Base-by-base conservation (phyloP, 2,888 invertebrate species). In the Drosophila yooni region DNA sequence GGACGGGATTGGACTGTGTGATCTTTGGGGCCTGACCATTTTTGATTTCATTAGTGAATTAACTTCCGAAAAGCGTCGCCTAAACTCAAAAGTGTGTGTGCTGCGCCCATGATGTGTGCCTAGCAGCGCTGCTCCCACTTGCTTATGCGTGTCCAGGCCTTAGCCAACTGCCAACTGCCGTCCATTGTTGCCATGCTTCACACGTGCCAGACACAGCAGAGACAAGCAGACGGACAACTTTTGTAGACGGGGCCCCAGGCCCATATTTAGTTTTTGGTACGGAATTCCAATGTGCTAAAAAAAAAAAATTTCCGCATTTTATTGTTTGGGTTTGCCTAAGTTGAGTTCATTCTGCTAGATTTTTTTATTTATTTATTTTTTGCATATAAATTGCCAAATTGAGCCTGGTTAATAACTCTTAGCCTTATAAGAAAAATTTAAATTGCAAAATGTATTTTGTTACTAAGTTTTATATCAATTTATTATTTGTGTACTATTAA, bases 1-100 rank as follows among this genome's bases (percentile, higher is more conserved):
- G 5, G 50, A 27, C 27, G 27, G 11, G 25, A 4, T 46, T 21
- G 50, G 29, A 11, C 50, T 18, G 18, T 51, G 3, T 13, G 43
- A 31, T 31, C 18, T 57, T 43, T 72, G 52, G 52, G 66, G 60
- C 53, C 56, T 27, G 63, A 50, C 56, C 98, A 94, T 98, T 99
- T 82, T 88, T 79, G 72, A 61, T 86, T 78, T 81, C 76, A 83
- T 83, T 81, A 64, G 81, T 74, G 51, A 86, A 88, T 84, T 68
- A 71, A 81, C 87, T 84, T 86, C 84, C 88, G 79, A 81, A 71
- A 66, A 62, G 70, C 74, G 58, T 36, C 25, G 29, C 43, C 46
- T 18, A 13, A 25, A 54, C n/a, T 40, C 15, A 43, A 70, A 43
- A 18, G 21, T 31, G n/a, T 51, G n/a, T 13, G 29, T 25, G 18